phyloP scores from a whole-genome alignment of 1,140 invertebrate species.

The Ptiloglossa arizonensis region DNA sequence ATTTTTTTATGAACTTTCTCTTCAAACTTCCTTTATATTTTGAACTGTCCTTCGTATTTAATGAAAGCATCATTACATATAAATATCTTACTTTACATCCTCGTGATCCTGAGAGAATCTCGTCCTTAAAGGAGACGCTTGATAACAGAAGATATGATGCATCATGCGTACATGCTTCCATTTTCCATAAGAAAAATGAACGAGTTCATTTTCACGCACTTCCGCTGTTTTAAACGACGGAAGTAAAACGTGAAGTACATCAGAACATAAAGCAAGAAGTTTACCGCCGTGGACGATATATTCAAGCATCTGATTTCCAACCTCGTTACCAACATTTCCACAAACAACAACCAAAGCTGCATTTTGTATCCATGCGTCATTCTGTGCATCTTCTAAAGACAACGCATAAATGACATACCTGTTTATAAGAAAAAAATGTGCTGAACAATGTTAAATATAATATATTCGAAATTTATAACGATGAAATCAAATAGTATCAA shows the following conservation, averaged over 20 bases:
- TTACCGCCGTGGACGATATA: constrained; percentile 89
- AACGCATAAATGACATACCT: constrained; percentile 91
- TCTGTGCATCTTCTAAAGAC: constrained; percentile 83
- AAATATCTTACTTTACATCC: constrained; percentile 79
- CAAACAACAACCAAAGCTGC: constrained; percentile 89
- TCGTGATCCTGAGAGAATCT: constrained; percentile 89
- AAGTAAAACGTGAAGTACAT: constrained; percentile 89
- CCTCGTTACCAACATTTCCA: constrained; percentile 86
- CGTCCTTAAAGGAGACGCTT: constrained; percentile 90
- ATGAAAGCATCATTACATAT: background rate
- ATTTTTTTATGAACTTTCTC: background rate
- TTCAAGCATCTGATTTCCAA: constrained; percentile 86
- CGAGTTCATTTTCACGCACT: constrained; percentile 90
- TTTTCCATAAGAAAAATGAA: constrained; percentile 90
- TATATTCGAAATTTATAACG: background rate
- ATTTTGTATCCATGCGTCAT: constrained; percentile 87
- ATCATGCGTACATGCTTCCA: constrained; percentile 92
- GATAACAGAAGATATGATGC: constrained; percentile 93
- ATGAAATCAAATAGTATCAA: too few species aligned
- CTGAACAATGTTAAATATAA: background rate
- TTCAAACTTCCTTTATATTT: background rate
- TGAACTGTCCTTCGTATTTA: background rate
- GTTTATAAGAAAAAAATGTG: background rate
- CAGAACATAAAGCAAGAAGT: constrained; percentile 91
- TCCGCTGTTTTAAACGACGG: constrained; percentile 91